Conservation (phyloP, 2,113 vertebrate species). For the Larimichthys crocea region DNA sequence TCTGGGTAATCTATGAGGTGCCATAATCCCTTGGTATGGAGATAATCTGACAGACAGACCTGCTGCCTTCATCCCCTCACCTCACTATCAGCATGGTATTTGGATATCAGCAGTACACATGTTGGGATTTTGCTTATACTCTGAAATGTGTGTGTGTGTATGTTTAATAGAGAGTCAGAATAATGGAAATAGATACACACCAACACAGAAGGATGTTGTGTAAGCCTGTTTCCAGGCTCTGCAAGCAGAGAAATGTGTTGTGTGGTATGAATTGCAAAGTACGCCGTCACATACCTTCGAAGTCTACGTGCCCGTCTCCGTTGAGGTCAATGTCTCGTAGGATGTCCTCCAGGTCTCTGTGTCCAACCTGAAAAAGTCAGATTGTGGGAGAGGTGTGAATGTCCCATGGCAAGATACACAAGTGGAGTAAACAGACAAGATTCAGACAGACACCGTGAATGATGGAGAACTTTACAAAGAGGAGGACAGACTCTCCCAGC, state of each 20-base stretch:
- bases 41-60: constrained; percentile 80
- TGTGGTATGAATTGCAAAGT: background rate
- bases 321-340: constrained; percentile 97
- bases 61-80: constrained; percentile 61
- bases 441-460: constrained; percentile 32
- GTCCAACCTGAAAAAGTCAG: constrained; percentile 86
- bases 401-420: background rate
- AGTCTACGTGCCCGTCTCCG: constrained; percentile 96
- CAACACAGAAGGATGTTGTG: background rate
- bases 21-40: constrained; percentile 73
- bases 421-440: constrained; percentile 6
- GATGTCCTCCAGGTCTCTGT: constrained; percentile 97
- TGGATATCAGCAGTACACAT: constrained; percentile 37
- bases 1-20: constrained; percentile 74
- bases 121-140: constrained; percentile 36
- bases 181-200: background rate
- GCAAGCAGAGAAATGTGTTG: background rate
- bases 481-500: constrained; percentile 4
- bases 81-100: constrained; percentile 45
- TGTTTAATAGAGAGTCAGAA: constrained; percentile 4
- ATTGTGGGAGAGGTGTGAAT: constrained; percentile 25
- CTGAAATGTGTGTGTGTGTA: constrained; percentile 4
- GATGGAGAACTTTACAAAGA: constrained; percentile 22
- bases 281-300: constrained; percentile 86
- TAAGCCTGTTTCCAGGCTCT: background rate